Evolutionary conservation across 92 coral and sea anemone genomes (phyloP), one percentile per base, ranked within the genome.

Genomic region (Zoanthus sociatus): DNA sequence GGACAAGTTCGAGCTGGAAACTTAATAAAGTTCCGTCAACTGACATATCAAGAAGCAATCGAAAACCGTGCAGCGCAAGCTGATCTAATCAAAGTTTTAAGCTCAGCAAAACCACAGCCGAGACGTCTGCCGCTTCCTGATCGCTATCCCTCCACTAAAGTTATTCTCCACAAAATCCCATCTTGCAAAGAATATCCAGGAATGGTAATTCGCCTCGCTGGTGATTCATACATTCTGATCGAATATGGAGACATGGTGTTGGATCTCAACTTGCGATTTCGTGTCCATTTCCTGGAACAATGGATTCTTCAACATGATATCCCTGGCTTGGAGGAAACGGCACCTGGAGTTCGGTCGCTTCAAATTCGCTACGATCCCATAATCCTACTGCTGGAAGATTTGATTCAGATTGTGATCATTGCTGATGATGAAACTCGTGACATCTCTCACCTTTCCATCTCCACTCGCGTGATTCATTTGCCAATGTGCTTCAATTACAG

Each of bases 401-500:
- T 92, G 30, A 70, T 92, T 44, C 85, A 86, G 33, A 72, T 86
- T 48, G 86, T 92, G 32, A 54, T 63, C 61, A 77, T 44, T 46
- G 89, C 87, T 0, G 92, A 92, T 69, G 37, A 37, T 12, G 87
- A 86, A 26, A 77, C 89, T 20, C 73, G 78, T 7, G 92, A 92
- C 58, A 89, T 92, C 20, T 85, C 94, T 9, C 69, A 89, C 10
- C 75, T 67, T 7, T 78, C 89, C 51, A 86, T 92, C 31, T 70
- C 92, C 3, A 85, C 92, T 14, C 90, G 94, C 1, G 84, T 92
- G 76, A 17, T 92, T 15, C 76, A 82, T 33, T 72, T 92, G 15
- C 94, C 94, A 56, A 92, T 92, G 94, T 92, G 94, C 70, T 92
- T 92, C 74, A 70, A 89, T 71, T 86, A 92, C 88, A 92, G 94